Base-by-base conservation (phyloP, 2,113 vertebrate genomes). In the Paramisgurnus dabryanus region DNA sequence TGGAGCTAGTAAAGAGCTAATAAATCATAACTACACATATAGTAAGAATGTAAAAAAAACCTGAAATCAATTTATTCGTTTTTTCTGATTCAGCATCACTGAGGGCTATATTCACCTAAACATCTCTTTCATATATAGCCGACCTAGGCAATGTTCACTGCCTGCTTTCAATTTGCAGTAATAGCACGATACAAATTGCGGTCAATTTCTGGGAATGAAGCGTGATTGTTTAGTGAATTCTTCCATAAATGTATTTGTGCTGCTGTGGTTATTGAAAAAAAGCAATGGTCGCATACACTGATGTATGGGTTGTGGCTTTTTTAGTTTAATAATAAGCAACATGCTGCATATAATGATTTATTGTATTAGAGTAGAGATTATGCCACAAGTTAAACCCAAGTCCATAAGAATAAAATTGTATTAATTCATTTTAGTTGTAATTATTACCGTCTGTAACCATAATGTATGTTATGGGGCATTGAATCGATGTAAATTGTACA, bases 281-380 rank as follows among this genome's bases (percentile, higher is more conserved):
- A 77, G 47, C 18, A 49, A 18, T 1, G 41, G 43, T 64, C 7
- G 2, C 17, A 73, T 57, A 8, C 6, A 10, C 58, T 40, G 15
- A 53, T 66, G 60, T 47, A 11, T 18, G 4, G 34, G 45, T 27
- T 50, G 34, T 27, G 13, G 74, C 22, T 53, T 47, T 4, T 45
- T 13, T 13, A 76, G 74, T 60, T 53, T 0, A 5, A 18, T 39
- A 66, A 34, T 64, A 64, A 15, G 73, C 64, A 64, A 64, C 60
- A 47, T 34, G 41, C 73, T 12, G 58, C 17, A 47, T 8, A 34
- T 76, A n/a, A 76, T 76, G 65, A 66, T 76, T 76, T 76, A 66
- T 76, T 61, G 9, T 66, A 66, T 76, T 15, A 40, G 34, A 76
- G 47, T 61, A 76, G 27, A 76, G 74, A 75, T 12, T 63, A 6